These are phyloP conservation scores for Aspidiotus destructor DNA, from an alignment of 2,888 invertebrate species.

Conservation along the genomic window DNA sequence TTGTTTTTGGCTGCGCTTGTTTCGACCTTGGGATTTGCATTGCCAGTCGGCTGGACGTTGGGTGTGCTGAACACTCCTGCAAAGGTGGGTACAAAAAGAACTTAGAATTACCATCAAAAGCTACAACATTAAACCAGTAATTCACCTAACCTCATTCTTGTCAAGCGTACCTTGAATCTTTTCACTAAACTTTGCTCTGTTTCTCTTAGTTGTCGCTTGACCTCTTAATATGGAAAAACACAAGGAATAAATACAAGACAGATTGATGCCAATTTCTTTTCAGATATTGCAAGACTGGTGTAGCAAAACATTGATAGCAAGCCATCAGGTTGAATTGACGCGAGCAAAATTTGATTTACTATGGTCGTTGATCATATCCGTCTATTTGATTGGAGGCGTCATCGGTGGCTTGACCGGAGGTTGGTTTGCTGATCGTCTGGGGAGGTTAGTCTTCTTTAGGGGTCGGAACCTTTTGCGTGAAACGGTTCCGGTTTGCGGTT, in stretches of 20 bases:
- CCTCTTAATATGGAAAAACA: too few species aligned
- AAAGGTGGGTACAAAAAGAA: constrained; percentile 52
- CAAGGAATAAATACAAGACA: too few species aligned
- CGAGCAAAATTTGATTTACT: constrained; percentile 44
- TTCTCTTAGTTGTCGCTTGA: too few species aligned
- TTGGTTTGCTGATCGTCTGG: constrained; percentile 63
- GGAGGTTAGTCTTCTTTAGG: too few species aligned
- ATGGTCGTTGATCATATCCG: constrained; percentile 75
- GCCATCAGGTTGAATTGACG: constrained; percentile 50
- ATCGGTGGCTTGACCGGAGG: constrained; percentile 76
- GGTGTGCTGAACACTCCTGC: constrained; percentile 78
- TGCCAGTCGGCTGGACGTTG: constrained; percentile 75
- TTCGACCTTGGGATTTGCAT: constrained; percentile 65
- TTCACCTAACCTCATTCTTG: too few species aligned
- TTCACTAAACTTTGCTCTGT: too few species aligned
- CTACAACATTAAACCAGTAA: too few species aligned
- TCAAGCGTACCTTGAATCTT: too few species aligned
- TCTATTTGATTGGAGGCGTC: constrained; percentile 83
- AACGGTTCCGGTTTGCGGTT: too few species aligned
- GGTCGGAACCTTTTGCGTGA: too few species aligned
- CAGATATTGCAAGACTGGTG: constrained; percentile 64
- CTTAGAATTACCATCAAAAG: too few species aligned
- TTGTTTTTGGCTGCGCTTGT: constrained; percentile 58
- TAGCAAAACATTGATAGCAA: constrained; percentile 55
- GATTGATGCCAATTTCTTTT: too few species aligned